A percentile compares a stretch with the other conserved stretches of the same genome.
These are phyloP conservation scores for Montipora foliosa DNA, from an alignment of 64 coral and sea anemone species.

Conservation along the genomic window DNA sequence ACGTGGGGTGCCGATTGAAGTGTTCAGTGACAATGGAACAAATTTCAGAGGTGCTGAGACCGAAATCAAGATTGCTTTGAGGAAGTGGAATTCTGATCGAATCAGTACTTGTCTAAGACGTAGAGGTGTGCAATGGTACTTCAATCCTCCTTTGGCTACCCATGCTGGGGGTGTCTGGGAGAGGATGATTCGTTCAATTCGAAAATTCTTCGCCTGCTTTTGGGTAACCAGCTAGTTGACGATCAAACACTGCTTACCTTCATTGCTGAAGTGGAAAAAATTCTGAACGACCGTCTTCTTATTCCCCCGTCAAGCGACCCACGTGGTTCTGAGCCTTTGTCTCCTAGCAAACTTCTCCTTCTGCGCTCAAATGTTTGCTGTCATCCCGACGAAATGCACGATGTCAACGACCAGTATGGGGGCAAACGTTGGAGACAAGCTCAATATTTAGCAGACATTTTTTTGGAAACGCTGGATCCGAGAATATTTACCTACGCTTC, in stretches of 20 bases:
- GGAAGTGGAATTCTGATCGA: constrained; percentile 4
- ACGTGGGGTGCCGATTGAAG: not conserved
- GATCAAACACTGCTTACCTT: constrained; percentile 39
- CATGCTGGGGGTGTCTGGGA: constrained; percentile 76
- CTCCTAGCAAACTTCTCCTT: constrained; percentile 17
- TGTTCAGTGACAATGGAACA: constrained; percentile 66
- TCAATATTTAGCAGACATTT: not conserved
- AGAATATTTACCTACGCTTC: not conserved
- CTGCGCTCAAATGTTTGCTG: not conserved
- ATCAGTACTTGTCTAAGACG: not conserved
- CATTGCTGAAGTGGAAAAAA: not conserved
- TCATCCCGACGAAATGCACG: not conserved
- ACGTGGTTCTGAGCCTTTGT: not conserved
- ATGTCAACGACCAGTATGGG: not conserved
- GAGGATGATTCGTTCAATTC: constrained; percentile 36
- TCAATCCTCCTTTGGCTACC: constrained; percentile 60
- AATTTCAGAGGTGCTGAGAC: constrained; percentile 65
- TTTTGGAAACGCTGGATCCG: not conserved
- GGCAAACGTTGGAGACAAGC: not conserved
- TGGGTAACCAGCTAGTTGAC: not conserved
- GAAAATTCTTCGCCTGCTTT: constrained; percentile 9
- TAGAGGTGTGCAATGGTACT: constrained; percentile 38
- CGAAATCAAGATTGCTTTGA: constrained; percentile 2
- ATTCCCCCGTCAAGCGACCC: not conserved
- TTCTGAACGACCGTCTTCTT: constrained; percentile 42